Evolutionary conservation across 2,113 vertebrate genomes (phyloP).

Genomic region (Labrus mixtus): DNA sequence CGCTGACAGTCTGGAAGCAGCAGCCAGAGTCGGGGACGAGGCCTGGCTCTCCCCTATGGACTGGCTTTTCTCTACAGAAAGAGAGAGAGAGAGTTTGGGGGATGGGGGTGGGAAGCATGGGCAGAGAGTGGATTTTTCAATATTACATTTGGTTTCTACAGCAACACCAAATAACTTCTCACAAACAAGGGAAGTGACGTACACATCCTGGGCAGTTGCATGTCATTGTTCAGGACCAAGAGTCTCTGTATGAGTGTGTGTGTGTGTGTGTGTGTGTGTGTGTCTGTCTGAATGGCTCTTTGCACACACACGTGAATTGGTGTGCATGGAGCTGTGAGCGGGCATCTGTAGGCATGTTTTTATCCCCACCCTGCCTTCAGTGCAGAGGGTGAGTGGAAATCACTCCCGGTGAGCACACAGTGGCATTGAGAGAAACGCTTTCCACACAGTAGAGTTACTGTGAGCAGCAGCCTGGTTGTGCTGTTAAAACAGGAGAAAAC

Average conservation of each 20-base stretch:
- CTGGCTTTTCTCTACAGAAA: conserved; percentile 83
- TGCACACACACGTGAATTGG: conserved; percentile 49
- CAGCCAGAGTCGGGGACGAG: conserved; percentile 78
- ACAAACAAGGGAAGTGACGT: conserved; percentile 80
- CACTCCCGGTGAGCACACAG: conserved; percentile 74
- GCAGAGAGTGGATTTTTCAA: conserved; percentile 51
- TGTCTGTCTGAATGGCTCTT: conserved; percentile 12
- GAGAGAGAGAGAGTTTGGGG: conserved; percentile 5
- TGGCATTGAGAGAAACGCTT: conserved; percentile 67
- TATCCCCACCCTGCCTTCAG: conserved; percentile 55
- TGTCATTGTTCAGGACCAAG: conserved; percentile 72
- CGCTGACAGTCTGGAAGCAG: conserved; percentile 82
- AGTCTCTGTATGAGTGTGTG: conserved; percentile 24
- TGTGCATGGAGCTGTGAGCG: conserved; percentile 40
- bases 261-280: conserved; percentile 23
- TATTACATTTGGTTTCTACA: conserved; percentile 75
- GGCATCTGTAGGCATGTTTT: conserved; percentile 60
- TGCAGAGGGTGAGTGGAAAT: conserved; percentile 66
- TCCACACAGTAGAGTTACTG: conserved; percentile 73
- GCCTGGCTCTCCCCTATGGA: conserved; percentile 84
- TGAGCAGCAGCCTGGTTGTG: conserved; percentile 64
- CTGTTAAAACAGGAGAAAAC: conserved; percentile 67
- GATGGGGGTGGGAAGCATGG: neutral
- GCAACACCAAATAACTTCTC: conserved; percentile 72
- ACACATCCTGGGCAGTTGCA: conserved; percentile 73